Evolutionary conservation across 2,888 invertebrate genomes (phyloP).

Genomic region (Trissonchulus sp.): DNA sequence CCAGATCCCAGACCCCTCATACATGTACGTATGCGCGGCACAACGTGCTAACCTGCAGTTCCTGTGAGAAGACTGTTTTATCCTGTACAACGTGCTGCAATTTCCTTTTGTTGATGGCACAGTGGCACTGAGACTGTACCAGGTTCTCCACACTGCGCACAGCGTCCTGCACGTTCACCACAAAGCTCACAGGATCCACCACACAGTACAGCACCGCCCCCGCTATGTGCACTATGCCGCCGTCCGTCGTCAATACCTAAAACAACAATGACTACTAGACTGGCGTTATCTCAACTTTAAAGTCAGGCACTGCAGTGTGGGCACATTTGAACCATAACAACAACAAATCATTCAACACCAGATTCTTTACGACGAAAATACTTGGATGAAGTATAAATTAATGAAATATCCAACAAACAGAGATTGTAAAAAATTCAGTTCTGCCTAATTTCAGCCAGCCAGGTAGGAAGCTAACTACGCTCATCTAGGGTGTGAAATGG

Average conservation of each 20-base stretch:
- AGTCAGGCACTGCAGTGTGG: too few relatives aligned
- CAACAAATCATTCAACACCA: background rate
- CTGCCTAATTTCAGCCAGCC: too few relatives aligned
- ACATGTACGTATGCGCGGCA: too few relatives aligned
- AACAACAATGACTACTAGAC: too few relatives aligned
- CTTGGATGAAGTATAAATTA: too few relatives aligned
- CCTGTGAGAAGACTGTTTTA: slow-evolving; percentile 38
- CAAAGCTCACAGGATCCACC: slow-evolving; percentile 52
- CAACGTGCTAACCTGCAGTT: too few relatives aligned
- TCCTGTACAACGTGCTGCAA: slow-evolving; percentile 47
- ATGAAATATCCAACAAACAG: too few relatives aligned
- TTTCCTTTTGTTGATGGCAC: slow-evolving; percentile 49
- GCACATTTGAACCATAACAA: background rate
- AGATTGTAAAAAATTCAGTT: too few relatives aligned
- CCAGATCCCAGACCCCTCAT: too few relatives aligned
- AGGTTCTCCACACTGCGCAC: slow-evolving; percentile 53
- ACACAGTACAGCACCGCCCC: slow-evolving; percentile 55
- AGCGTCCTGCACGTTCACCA: slow-evolving; percentile 54
- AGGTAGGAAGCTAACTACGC: too few relatives aligned
- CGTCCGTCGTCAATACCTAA: slow-evolving; percentile 54
- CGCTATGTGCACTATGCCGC: slow-evolving; percentile 55
- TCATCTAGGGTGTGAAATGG: too few relatives aligned
- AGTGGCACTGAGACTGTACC: slow-evolving; percentile 53
- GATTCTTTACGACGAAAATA: background rate
- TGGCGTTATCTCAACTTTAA: too few relatives aligned